Evolutionary conservation across 1,140 invertebrate genomes (phyloP), one percentile per base, ranked within the genome.

Genomic region (Macrostomum lignano): DNA sequence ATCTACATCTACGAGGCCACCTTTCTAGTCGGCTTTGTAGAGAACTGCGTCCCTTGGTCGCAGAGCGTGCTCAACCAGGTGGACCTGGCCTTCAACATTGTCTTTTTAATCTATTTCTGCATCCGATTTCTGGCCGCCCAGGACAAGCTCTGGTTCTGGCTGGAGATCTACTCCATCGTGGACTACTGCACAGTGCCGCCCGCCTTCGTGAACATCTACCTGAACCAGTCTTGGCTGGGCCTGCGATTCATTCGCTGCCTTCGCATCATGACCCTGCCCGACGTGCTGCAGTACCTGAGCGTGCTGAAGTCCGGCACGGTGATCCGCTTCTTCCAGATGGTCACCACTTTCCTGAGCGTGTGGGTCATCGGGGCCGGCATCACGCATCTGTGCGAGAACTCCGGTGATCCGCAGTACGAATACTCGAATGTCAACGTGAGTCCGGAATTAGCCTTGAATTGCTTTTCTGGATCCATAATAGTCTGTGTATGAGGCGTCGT

Each of bases 261-360:
- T 19, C 19, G 34, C 10, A 11, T 42, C 9, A 30, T 42, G 11
- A 38, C 82, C 61, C 78, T 93, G 61, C 81, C 84, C 62, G 84
- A 93, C 66, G 91, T 93, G 67, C 72, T 93, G 61, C 82, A 91
- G 68, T 91, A 93, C 69, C 72, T 93, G 63, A 88, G 88, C 66
- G 78, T 93, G 67, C 69, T 93, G 62, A 93, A 91, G 66, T 91
- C 82, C 65, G 86, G 79, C 60, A 82, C 77, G 61, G 86, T 78
- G 54, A 91, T 93, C 66, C 72, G 84, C 54, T 70, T 93, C 62
- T 79, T 81, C 61, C 82, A 93, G 69, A 70, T 93, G 62, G 75
- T 91, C 58, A 86, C 78, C 63, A 82, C 86, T 65, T 86, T 88
- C 68, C 81, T 86, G 66, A 81, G 76, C 46, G 78, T 86, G 46